Evolutionary conservation across 2,888 invertebrate species (phyloP), one percentile per base, ranked within the genome.

Genomic region (Busseola fusca): DNA sequence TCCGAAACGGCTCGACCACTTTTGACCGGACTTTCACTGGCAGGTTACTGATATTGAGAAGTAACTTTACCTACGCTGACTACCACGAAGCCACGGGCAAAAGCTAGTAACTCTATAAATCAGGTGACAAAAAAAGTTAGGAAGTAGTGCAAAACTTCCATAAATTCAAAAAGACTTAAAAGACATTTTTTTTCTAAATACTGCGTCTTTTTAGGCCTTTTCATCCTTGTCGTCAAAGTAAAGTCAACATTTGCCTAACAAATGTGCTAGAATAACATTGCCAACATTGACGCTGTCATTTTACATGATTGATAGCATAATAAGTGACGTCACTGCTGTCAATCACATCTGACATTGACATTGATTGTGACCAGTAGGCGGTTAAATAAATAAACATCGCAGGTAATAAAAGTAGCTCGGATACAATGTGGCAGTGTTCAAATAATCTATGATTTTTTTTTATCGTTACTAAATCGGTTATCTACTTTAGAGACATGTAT

Each of bases 341-440:
- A 73, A 77, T 80, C 74, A 77, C 45, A 56, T 45, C 25, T 78
- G 82, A 65, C 79, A 82, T 74, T 78, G 79, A 64, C 81, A 76
- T 72, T 80, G 64, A 80, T 67, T 34, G 66, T 62, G 37, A 74
- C 69, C 67, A 14, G 79, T 73, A 42, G 74, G 66, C 57, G 52
- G 34, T 16, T 42, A 48, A 45, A 69, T 80, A 81, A 79, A 78
- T 69, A 79, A 81, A 77, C 68, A 79, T 42, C 54, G 70, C 1
- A 48, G 48, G 48, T 54, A 45, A 71, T 77, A 72, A 59, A 71
- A 48, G n/a, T 64, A 4, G 54, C 66, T 59, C 10, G 16, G 18
- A 65, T 62, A 68, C 60, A 57, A 42, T 45, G 21, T 10, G 21
- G 48, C 10, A n/a, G 21, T n/a, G 21, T 10, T 3, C 3, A n/a